These are phyloP conservation scores for Limnodromus scolopaceus DNA, from an alignment of 2,797 vertebrate genomes.

Conservation along the genomic window DNA sequence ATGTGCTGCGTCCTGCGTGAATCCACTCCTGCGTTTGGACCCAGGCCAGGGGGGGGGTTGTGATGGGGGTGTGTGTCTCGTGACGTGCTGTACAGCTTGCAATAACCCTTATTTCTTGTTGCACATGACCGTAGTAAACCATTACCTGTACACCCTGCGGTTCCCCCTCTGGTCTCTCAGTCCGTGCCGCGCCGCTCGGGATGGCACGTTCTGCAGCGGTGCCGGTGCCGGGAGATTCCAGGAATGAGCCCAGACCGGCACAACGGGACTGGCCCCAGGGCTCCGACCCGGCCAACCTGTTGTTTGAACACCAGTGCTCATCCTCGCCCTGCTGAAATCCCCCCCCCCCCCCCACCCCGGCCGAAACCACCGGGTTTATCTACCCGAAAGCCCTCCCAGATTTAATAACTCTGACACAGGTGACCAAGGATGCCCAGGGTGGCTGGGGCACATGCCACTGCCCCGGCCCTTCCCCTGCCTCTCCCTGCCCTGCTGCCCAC, in stretches of 20 bases:
- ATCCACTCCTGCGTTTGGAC: not conserved
- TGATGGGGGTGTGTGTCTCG: not conserved
- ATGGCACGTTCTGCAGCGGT: not conserved
- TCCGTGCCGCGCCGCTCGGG: fast-evolving
- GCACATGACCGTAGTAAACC: slow-evolving; percentile 18
- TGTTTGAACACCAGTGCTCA: not conserved
- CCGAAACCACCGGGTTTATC: not conserved
- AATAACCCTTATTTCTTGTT: not conserved
- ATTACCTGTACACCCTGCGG: not conserved
- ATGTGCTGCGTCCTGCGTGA: not conserved
- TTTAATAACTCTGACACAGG: not conserved
- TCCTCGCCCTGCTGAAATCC: not conserved
- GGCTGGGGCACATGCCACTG: not conserved
- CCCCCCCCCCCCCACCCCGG: no score
- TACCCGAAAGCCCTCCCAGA: not conserved
- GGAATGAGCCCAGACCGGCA: slow-evolving; percentile 32
- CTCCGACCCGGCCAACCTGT: not conserved
- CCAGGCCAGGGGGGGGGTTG: not conserved
- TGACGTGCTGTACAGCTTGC: not conserved
- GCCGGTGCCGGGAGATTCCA: not conserved
- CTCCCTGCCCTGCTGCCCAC: not conserved
- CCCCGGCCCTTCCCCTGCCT: not conserved
- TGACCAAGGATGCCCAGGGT: not conserved
- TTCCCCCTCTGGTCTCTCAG: not conserved
- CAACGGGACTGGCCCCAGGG: not conserved